Conservation (phyloP, 2,888 invertebrate genomes). For the Apocheima hispidaria region DNA sequence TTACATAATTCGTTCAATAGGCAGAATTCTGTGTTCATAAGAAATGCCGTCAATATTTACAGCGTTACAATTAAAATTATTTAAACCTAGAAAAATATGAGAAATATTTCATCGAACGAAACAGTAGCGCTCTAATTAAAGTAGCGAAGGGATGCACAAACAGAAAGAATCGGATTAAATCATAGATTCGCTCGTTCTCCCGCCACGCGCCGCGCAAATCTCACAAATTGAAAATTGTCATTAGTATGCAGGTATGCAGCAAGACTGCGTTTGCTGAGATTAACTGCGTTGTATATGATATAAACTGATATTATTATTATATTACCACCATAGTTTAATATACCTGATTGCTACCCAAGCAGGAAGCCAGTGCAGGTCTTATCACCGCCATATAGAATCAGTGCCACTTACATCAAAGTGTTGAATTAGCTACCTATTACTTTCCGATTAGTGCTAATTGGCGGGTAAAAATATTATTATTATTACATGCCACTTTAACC, state of each 20-base stretch:
- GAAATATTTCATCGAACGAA: conserved; percentile 33
- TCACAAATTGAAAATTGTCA: conserved; percentile 47
- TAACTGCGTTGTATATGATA: conserved; percentile 40
- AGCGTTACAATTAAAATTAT: not conserved
- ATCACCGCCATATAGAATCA: too few species aligned
- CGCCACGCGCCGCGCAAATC: conserved; percentile 33
- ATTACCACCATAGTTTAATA: too few species aligned
- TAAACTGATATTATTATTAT: not conserved
- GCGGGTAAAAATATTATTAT: too few species aligned
- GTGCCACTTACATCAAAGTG: too few species aligned
- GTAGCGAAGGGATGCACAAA: conserved; percentile 37
- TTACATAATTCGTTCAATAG: too few species aligned
- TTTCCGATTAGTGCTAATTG: too few species aligned
- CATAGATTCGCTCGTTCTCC: conserved; percentile 41
- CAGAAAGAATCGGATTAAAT: conserved; percentile 45
- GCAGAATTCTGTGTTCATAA: too few species aligned
- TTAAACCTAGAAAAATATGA: not conserved
- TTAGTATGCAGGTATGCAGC: conserved; percentile 49
- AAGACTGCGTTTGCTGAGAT: conserved; percentile 36
- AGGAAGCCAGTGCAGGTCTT: too few species aligned
- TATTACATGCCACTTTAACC: too few species aligned
- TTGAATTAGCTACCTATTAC: too few species aligned
- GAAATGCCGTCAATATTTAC: too few species aligned
- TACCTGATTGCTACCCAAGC: too few species aligned
- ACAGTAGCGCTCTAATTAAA: conserved; percentile 40